Evolutionary conservation across 2,888 invertebrate species (phyloP).

Genomic region (Microplitis deprimator): DNA sequence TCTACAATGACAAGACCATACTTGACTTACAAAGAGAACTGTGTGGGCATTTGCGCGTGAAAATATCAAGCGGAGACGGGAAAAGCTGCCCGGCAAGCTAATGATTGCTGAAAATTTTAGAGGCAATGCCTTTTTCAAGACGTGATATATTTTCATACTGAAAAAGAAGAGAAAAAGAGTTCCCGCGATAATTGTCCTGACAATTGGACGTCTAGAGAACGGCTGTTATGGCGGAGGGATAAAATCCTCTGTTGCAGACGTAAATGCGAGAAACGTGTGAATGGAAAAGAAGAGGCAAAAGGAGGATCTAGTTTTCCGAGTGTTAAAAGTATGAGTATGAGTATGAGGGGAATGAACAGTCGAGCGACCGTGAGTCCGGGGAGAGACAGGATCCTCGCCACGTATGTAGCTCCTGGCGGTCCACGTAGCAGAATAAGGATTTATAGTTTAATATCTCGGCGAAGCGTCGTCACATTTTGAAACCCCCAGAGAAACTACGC

Average conservation of each 20-base stretch:
- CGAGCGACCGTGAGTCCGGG: slow-evolving; percentile 40
- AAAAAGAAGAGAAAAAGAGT: background rate
- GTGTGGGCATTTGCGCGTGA: slow-evolving; percentile 43
- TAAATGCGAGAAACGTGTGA: slow-evolving; percentile 36
- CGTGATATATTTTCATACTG: slow-evolving; percentile 13
- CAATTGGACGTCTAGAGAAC: background rate
- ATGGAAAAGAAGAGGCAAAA: slow-evolving; percentile 48
- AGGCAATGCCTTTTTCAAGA: background rate
- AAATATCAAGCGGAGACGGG: slow-evolving; percentile 31
- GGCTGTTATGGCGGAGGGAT: background rate
- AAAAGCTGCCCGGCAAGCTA: background rate
- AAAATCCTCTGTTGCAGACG: background rate
- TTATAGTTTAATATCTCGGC: slow-evolving; percentile 72
- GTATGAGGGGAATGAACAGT: background rate
- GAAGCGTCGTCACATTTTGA: slow-evolving; percentile 54
- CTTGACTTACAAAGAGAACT: slow-evolving; percentile 39
- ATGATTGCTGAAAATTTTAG: too few species aligned
- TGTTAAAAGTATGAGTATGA: slow-evolving; percentile 28
- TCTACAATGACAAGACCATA: slow-evolving; percentile 17
- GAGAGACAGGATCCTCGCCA: slow-evolving; percentile 47
- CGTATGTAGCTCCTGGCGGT: slow-evolving; percentile 58
- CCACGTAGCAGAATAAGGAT: slow-evolving; percentile 69
- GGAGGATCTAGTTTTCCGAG: slow-evolving; percentile 2
- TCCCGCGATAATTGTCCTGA: slow-evolving; percentile 1
- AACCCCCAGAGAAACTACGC: slow-evolving; percentile 44